Percentiles rank a stretch among this genome's conserved stretches.
phyloP scores from a whole-genome alignment of 1,140 invertebrate genomes.

The Aphidius gifuensis region DNA sequence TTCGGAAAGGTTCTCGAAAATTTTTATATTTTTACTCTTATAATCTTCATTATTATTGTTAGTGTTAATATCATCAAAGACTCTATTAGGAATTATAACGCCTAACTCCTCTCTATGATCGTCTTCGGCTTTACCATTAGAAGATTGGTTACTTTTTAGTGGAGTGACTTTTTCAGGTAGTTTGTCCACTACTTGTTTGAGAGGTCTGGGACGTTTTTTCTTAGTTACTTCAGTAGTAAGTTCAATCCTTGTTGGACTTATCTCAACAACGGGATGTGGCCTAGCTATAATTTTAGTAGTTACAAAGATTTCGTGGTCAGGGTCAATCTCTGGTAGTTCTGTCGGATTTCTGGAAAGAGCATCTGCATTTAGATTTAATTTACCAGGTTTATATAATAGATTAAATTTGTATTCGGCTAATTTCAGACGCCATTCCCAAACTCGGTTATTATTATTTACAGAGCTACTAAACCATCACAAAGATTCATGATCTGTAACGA shows the following conservation, averaged over 20 bases:
- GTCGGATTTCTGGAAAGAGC: conserved; percentile 27
- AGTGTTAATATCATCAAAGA: neutral
- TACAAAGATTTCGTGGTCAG: neutral
- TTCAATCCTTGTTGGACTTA: neutral
- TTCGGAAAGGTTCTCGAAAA: neutral
- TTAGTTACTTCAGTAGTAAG: neutral
- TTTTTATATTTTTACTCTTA: conserved; percentile 6
- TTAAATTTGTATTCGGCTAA: conserved; percentile 54
- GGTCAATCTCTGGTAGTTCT: neutral
- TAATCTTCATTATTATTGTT: neutral
- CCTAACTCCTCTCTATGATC: too few relatives aligned
- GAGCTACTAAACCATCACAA: conserved; percentile 46
- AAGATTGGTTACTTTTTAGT: too few relatives aligned
- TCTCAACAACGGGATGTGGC: neutral
- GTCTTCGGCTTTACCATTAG: neutral
- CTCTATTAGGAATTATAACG: too few relatives aligned
- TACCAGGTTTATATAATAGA: conserved; percentile 48
- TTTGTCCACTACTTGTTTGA: too few relatives aligned
- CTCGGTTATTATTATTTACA: conserved; percentile 49
- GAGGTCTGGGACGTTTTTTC: neutral
- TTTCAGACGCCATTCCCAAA: conserved; percentile 55
- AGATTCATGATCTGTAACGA: conserved; percentile 53
- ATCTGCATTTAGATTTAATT: conserved; percentile 43
- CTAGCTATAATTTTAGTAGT: too few relatives aligned
- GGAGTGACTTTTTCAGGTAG: too few relatives aligned